phyloP scores from a whole-genome alignment of 2,888 invertebrate genomes.

The Phaonia tiefii region DNA sequence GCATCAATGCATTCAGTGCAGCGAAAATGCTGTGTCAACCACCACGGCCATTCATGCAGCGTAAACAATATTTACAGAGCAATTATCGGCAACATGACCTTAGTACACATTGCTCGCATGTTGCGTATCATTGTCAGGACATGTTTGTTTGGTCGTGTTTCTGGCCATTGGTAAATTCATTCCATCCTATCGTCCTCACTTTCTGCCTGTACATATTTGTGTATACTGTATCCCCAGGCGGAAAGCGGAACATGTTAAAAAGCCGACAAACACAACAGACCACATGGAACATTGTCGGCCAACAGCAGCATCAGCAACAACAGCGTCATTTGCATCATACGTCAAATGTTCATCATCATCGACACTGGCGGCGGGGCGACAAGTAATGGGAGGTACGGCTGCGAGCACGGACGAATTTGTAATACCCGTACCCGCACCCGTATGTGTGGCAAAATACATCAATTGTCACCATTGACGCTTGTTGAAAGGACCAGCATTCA shows the following conservation, averaged over 20 bases:
- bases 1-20: neutral
- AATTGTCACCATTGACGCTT: constrained; percentile 22
- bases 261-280: constrained; percentile 44
- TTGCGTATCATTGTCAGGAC: neutral
- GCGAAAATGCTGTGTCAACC: neutral
- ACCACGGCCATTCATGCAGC: neutral
- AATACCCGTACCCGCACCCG: neutral
- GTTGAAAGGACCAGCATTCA: constrained; percentile 18
- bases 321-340: constrained; percentile 41
- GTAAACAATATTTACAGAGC: constrained; percentile 33
- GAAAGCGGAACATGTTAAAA: constrained; percentile 52
- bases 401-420: neutral
- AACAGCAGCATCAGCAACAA: constrained; percentile 8
- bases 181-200: neutral
- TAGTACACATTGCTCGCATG: constrained; percentile 27
- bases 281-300: constrained; percentile 45
- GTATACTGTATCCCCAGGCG: constrained; percentile 39
- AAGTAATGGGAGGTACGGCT: neutral
- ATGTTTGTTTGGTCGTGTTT: constrained; percentile 54
- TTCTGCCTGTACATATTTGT: neutral
- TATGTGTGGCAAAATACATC: constrained; percentile 9
- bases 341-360: constrained; percentile 31
- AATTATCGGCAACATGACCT: constrained; percentile 61
- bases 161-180: neutral
- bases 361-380: neutral